Conservation (phyloP, 1,140 invertebrate species). For the Aphelinus atriplicis region DNA sequence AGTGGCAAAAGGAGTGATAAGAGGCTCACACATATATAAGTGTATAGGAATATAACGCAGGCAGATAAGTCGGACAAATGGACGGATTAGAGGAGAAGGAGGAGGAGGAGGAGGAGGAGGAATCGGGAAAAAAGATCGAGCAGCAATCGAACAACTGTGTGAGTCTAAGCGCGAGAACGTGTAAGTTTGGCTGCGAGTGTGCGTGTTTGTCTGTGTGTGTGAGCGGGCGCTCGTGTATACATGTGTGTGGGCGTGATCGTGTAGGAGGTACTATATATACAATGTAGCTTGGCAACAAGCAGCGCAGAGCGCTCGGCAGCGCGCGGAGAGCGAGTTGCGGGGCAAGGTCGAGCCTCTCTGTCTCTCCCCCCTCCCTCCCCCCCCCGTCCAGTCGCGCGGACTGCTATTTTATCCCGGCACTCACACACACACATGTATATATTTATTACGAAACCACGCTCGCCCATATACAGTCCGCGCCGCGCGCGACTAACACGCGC, state of each 20-base stretch:
- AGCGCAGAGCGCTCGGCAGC: slow-evolving; percentile 7
- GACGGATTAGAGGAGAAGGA: no score
- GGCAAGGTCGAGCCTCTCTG: slow-evolving; percentile 62
- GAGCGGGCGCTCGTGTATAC: not conserved
- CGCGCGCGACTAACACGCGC: not conserved
- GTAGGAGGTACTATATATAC: slow-evolving; percentile 53
- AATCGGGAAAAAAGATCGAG: no score
- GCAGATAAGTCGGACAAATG: no score
- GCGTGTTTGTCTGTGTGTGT: no score
- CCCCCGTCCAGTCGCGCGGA: not conserved
- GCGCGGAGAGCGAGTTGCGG: slow-evolving; percentile 53
- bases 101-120: no score
- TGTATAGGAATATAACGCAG: no score
- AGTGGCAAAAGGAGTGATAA: no score
- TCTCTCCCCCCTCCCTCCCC: slow-evolving; percentile 40
- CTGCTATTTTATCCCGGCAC: slow-evolving; percentile 57
- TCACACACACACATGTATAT: slow-evolving; percentile 42
- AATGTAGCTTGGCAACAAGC: slow-evolving; percentile 64
- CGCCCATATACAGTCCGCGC: no score
- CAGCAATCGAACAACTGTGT: no score
- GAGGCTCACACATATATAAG: no score
- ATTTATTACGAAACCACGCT: slow-evolving; percentile 59
- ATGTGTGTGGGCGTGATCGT: slow-evolving; percentile 2
- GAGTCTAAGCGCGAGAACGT: no score
- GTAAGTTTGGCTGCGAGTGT: not conserved